phyloP scores from a whole-genome alignment of 2,888 invertebrate species.

The Cataglyphis altisquamis region DNA sequence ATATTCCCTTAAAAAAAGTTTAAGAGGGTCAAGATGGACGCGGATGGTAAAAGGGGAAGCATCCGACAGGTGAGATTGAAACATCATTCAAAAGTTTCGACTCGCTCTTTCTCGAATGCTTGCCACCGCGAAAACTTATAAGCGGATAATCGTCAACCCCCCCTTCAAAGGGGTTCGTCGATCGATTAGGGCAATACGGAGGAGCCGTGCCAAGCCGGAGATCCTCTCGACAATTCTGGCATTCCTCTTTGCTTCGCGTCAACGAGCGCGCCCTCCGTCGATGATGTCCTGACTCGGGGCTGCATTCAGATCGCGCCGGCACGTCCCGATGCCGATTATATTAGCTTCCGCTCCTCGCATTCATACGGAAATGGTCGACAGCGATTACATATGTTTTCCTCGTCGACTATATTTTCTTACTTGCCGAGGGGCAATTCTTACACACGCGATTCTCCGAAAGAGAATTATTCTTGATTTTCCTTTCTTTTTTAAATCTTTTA shows the following conservation, averaged over 20 bases:
- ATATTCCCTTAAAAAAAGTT: not conserved
- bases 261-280: not conserved
- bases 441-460: not conserved
- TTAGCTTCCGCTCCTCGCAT: conserved; percentile 25
- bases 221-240: not conserved
- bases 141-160: conserved; percentile 30
- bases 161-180: not conserved
- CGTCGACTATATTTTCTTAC: too few species aligned
- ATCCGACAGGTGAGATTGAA: not conserved
- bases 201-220: conserved; percentile 14
- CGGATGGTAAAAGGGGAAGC: not conserved
- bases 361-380: conserved; percentile 26
- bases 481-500: not conserved
- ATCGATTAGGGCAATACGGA: conserved; percentile 35
- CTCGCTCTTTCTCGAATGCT: conserved; percentile 2
- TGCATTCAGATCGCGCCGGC: conserved; percentile 9
- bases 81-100: not conserved
- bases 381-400: conserved; percentile 2
- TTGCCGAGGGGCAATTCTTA: not conserved
- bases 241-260: conserved; percentile 40
- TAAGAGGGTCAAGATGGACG: conserved; percentile 13
- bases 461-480: not conserved
- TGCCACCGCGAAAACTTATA: conserved; percentile 15
- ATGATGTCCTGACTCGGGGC: conserved; percentile 1
- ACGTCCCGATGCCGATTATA: conserved; percentile 21